Percentiles rank a stretch among this genome's conserved stretches.
phyloP scores from a whole-genome alignment of 64 coral and sea anemone genomes.

The Platygyra sinensis region DNA sequence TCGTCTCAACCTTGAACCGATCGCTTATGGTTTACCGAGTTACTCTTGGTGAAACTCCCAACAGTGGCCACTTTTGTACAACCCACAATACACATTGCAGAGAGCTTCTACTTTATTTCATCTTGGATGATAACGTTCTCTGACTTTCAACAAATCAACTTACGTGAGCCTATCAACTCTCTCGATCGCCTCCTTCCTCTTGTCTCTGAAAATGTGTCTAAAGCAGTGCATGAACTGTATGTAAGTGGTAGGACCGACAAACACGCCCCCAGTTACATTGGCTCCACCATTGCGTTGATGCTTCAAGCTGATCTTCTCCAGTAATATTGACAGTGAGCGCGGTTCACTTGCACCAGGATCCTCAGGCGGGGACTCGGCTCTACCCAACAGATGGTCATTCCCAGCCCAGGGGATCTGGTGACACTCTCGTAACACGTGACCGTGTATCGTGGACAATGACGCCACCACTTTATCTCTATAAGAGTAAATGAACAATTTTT shows the following conservation, averaged over 20 bases:
- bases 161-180: constrained; percentile 80
- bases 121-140: too few relatives aligned
- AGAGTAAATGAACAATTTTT: neutral
- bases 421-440: constrained; percentile 85
- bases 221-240: constrained; percentile 93
- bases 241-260: constrained; percentile 92
- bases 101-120: too few relatives aligned
- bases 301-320: constrained; percentile 82
- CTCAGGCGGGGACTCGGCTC: constrained; percentile 46
- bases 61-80: too few relatives aligned
- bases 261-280: constrained; percentile 65
- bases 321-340: constrained; percentile 61
- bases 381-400: neutral
- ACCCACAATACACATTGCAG: too few relatives aligned
- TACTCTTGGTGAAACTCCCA: too few relatives aligned
- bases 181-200: constrained; percentile 62
- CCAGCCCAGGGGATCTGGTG: constrained; percentile 97
- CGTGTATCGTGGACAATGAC: constrained; percentile 85
- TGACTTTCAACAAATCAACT: neutral
- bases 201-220: constrained; percentile 87
- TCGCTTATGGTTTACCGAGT: too few relatives aligned
- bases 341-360: constrained; percentile 36
- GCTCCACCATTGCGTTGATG: constrained; percentile 61
- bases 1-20: too few relatives aligned
- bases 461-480: constrained; percentile 84